Base-by-base conservation (phyloP, 2,113 vertebrate genomes). In the Pseudolaguvia tuberculata region DNA sequence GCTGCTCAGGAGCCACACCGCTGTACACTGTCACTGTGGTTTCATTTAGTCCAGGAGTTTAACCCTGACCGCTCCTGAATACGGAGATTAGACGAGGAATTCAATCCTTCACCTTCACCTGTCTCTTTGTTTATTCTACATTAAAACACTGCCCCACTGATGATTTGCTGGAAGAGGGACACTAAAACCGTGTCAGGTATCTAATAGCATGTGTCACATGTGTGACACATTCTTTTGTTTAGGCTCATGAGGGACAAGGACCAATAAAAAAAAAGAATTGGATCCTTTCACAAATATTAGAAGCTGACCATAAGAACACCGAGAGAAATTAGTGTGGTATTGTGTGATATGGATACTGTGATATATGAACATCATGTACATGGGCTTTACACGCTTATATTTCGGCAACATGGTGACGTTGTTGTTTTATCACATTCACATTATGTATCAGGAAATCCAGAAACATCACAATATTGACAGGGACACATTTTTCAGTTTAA, bases 251-350 rank as follows among this genome's bases (percentile, higher is more conserved):
- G 27, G 52, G 21, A 62, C 10, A 14, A 65, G 27, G 42, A 31
- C 56, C 65, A 55, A 47, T 48, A 1, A 73, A 52, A 1, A 73
- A 52, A 56, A 42, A 42, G 39, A 48, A 57, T 63, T 42, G 17
- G 57, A 12, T 20, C 17, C 23, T 3, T 12, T 42, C 15, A 51
- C 47, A 74, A 59, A 68, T 39, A 15, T 48, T 51, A 18, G 23
- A 55, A 25, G 51, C 45, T 20, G 27, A 27, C 45, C 10, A 59
- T 15, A 35, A 65, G 71, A 75, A 57, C 9, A 82, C 17, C 14
- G 7, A 50, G 23, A 29, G 63, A 29, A 4, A 11, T 47, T 66
- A 47, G 63, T 50, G 63, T 67, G 50, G 45, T 17, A 7, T 48
- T 66, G 45, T 67, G 63, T 50, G 15, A 27, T 25, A 50, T 18